Base-by-base conservation (phyloP, 2,797 vertebrate species). In the Hyperoplus lanceolatus region DNA sequence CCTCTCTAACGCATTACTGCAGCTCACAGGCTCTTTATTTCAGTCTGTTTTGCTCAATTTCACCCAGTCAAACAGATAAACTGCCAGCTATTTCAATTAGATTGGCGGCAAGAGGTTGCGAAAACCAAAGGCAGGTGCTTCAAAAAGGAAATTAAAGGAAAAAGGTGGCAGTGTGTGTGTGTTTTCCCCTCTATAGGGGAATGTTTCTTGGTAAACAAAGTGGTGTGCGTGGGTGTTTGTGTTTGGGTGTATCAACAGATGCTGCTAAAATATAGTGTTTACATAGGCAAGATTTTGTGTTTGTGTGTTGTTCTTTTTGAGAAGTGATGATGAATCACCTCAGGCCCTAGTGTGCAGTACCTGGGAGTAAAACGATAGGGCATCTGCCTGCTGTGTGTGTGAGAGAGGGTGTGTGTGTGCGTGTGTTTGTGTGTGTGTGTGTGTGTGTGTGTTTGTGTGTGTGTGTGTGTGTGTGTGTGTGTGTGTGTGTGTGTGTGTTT, bases 41-140 rank as follows among this genome's bases (percentile, higher is more conserved):
- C 36, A 62, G 66, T 69, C 75, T 65, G 80, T 91, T 29, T 90
- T 76, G 58, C 69, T 83, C 87, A 82, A 78, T 85, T 82, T 69
- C 71, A 80, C 16, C 64, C 54, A 80, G 73, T 75, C 77, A 79
- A 65, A 84, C 73, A 66, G 72, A 89, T 80, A 86, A 86, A 87
- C 41, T 69, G 69, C 29, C 63, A 41, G 63, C 60, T 83, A 80
- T 85, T 62, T 84, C 57, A 85, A 70, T 81, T 77, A 73, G 77
- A 73, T 64, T 73, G 65, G 61, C 61, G 46, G 55, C 29, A 29
- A 49, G 54, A 51, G 29, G 29, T 29, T 29, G 29, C 29, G 57
- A 73, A 77, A 73, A 43, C 16, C 18, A 61, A 77, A 75, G 72
- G 80, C 71, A 75, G 84, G 68, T 73, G 67, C 70, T 73, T 69